Evolutionary conservation across 2,797 vertebrate genomes (phyloP).

Genomic region (Gadopsis marmoratus): DNA sequence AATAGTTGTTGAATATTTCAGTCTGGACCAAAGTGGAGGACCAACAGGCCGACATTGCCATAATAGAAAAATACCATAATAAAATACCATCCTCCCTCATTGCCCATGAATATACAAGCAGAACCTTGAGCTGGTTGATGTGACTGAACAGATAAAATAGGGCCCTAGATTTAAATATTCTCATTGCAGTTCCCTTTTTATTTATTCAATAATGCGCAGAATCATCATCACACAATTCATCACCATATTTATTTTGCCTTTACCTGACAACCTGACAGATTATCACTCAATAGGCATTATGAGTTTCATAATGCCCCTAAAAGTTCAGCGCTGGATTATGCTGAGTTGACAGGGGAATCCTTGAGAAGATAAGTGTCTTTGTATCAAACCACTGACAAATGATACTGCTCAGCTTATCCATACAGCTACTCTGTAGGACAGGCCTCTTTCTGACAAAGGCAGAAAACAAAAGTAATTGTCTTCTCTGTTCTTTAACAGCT

Average conservation of each 20-base stretch:
- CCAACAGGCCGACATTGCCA: background rate
- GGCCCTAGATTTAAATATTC: background rate
- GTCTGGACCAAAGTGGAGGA: background rate
- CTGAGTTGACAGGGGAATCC: constrained; percentile 56
- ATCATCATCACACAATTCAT: constrained; percentile 29
- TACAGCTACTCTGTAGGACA: constrained; percentile 14
- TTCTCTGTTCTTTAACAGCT: background rate
- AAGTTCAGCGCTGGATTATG: constrained; percentile 64
- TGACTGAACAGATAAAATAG: constrained; percentile 8
- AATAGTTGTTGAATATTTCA: background rate
- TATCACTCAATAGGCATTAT: constrained; percentile 41
- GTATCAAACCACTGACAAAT: constrained; percentile 45
- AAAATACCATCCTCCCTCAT: background rate
- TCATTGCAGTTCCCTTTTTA: background rate
- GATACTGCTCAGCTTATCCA: constrained; percentile 31
- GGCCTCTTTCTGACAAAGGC: constrained; percentile 1
- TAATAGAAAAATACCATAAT: background rate
- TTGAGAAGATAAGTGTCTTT: constrained; percentile 55
- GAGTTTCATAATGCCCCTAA: constrained; percentile 46
- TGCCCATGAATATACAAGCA: constrained; percentile 1
- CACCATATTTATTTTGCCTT: constrained; percentile 42
- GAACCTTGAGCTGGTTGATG: background rate
- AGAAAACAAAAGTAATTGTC: constrained; percentile 17
- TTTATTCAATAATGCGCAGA: constrained; percentile 37
- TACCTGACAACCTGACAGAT: constrained; percentile 49